phyloP scores from a whole-genome alignment of 2,888 invertebrate genomes.

The Phortica magna region DNA sequence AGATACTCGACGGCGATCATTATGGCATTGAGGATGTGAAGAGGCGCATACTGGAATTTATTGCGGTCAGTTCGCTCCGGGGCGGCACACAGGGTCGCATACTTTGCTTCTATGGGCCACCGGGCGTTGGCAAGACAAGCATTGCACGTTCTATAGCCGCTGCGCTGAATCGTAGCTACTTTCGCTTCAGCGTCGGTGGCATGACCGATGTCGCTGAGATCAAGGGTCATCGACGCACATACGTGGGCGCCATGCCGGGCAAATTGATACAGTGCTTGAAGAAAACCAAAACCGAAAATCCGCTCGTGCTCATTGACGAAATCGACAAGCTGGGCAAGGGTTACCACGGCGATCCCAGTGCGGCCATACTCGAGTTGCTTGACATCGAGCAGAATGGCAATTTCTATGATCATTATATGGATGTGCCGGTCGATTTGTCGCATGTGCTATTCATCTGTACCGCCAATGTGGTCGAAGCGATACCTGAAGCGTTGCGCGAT shows the following conservation, averaged over 20 bases:
- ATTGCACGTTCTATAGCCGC: slow-evolving; percentile 95
- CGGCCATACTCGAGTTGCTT: slow-evolving; percentile 94
- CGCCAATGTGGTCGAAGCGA: slow-evolving; percentile 94
- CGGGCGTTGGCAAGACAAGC: slow-evolving; percentile 97
- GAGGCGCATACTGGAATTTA: slow-evolving; percentile 96
- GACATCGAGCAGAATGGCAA: slow-evolving; percentile 98
- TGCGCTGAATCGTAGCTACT: slow-evolving; percentile 95
- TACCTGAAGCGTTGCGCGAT: slow-evolving; percentile 95
- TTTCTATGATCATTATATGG: slow-evolving; percentile 97
- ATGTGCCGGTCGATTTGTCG: slow-evolving; percentile 97
- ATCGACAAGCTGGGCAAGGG: slow-evolving; percentile 96
- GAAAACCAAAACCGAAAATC: slow-evolving; percentile 97
- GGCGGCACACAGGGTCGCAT: slow-evolving; percentile 97
- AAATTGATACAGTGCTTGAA: slow-evolving; percentile 98
- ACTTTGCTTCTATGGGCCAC: slow-evolving; percentile 97
- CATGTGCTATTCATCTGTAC: slow-evolving; percentile 98
- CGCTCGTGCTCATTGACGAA: slow-evolving; percentile 96
- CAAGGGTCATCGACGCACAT: slow-evolving; percentile 97
- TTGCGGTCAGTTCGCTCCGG: slow-evolving; percentile 96
- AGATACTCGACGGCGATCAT: slow-evolving; percentile 94
- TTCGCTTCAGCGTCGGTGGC: slow-evolving; percentile 98
- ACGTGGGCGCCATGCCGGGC: slow-evolving; percentile 99
- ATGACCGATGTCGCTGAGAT: slow-evolving; percentile 99
- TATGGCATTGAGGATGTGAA: slow-evolving; percentile 99
- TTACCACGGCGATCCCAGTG: slow-evolving; percentile 96